Evolutionary conservation across 2,888 invertebrate species (phyloP), one percentile per base, ranked within the genome.

Genomic region (Podotricha telesiphe): DNA sequence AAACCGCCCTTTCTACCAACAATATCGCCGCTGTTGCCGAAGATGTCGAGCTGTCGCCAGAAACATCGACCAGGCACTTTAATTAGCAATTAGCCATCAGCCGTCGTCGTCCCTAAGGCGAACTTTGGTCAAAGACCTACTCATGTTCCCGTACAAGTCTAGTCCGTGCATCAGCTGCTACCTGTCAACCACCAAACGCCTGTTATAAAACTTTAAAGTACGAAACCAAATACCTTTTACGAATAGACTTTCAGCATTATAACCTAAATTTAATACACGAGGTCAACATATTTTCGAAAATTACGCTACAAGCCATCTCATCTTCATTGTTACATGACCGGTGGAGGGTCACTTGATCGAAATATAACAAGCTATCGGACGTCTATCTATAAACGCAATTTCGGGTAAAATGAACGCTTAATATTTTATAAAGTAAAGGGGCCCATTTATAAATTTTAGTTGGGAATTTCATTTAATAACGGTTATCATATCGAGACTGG

Each of bases 321-420:
- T 56, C 34, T 65, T 56, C n/a, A 47, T 65, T 47, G 56, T 65
- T 48, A 65, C 55, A 56, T 22, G 22, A 47, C 34, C 55, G 53
- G 47, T 56, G 48, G 50, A 42, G 48, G 62, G 45, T n/a, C 70
- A 50, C 47, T 70, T 67, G 67, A 67, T 64, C 63, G 70, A 67
- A 67, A 70, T 67, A 67, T 70, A 67, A 67, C 67, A 70, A 64
- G 70, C 53, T 64, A 48, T 62, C 37, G 47, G 48, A 20, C 62
- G 47, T 50, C 62, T 59, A 56, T 20, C 55, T 51, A 37, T 48
- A 62, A 56, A 63, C 55, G 58, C 64, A 64, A 68, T 70, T 70
- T 65, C 53, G 55, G 65, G 34, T 61, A 55, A 61, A 65, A 64
- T 67, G 47, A 64, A 50, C 48, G 40, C 13, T 59, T 56, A 48